Conservation (phyloP, 2,797 vertebrate genomes). For the Ctenosaura bakeri region DNA sequence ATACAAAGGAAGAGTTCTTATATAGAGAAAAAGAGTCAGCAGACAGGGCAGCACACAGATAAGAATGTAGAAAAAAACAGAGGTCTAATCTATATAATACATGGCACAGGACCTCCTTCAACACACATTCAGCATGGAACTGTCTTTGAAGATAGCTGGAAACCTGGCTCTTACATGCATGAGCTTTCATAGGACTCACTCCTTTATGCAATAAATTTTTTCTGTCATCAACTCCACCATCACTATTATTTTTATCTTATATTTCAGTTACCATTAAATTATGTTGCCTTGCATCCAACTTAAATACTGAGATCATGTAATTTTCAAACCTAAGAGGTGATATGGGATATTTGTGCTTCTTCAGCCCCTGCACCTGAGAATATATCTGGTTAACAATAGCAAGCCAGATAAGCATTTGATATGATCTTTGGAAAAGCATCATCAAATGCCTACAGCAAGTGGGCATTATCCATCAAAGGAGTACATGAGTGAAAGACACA, state of each 20-base stretch:
- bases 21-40: neutral
- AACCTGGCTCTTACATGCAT: neutral
- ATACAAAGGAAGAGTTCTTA: conserved; percentile 4
- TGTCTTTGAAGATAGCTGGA: neutral
- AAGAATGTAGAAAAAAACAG: neutral
- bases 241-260: neutral
- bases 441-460: neutral
- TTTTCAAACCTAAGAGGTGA: neutral
- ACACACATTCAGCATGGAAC: too few relatives aligned
- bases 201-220: neutral
- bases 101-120: neutral
- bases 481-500: neutral
- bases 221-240: too few relatives aligned
- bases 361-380: neutral
- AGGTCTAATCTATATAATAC: neutral
- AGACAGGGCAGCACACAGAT: neutral
- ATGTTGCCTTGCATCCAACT: neutral
- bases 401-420: neutral
- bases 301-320: neutral
- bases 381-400: neutral
- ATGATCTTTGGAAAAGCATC: neutral
- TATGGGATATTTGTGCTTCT: neutral
- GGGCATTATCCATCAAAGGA: neutral
- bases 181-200: neutral
- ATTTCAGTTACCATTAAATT: neutral